Conservation (phyloP, 2,113 vertebrate genomes). For the Lamprologus tigripictilis region DNA sequence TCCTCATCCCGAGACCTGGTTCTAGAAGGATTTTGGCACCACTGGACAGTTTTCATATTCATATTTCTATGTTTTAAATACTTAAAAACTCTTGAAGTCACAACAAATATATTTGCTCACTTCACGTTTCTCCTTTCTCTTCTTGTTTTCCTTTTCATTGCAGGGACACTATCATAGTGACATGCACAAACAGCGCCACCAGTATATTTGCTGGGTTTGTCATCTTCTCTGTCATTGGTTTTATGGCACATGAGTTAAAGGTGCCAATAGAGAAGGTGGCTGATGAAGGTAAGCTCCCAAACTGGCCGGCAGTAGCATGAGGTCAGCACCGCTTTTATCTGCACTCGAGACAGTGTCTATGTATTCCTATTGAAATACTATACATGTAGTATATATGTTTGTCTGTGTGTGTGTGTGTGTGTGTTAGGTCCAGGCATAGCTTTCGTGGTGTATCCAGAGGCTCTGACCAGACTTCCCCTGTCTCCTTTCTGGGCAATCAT, state of each 20-base stretch:
- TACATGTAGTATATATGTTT: not conserved
- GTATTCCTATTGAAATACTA: not conserved
- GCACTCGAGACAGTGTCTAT: not conserved
- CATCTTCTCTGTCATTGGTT: constrained; percentile 98
- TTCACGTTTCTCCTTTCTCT: not conserved
- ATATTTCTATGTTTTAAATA: not conserved
- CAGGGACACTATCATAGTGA: constrained; percentile 95
- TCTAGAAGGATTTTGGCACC: not conserved
- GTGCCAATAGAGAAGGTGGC: constrained; percentile 95
- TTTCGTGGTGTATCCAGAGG: constrained; percentile 97
- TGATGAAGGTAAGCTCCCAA: constrained; percentile 84
- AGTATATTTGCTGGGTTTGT: constrained; percentile 98
- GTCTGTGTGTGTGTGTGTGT: not conserved
- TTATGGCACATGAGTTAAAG: constrained; percentile 97
- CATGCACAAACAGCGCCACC: constrained; percentile 95
- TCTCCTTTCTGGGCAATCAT: constrained; percentile 99
- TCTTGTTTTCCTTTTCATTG: not conserved
- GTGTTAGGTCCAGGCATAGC: constrained; percentile 91
- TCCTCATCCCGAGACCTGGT: not conserved
- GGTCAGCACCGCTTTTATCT: not conserved
- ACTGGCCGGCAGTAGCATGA: not conserved
- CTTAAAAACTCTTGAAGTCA: not conserved
- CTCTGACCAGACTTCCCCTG: constrained; percentile 90
- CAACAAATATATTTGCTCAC: not conserved
- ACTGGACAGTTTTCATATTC: not conserved